Percentiles rank a stretch among this genome's conserved stretches.
phyloP scores from a whole-genome alignment of 2,113 vertebrate genomes.

The Microcebus lehilahytsara region DNA sequence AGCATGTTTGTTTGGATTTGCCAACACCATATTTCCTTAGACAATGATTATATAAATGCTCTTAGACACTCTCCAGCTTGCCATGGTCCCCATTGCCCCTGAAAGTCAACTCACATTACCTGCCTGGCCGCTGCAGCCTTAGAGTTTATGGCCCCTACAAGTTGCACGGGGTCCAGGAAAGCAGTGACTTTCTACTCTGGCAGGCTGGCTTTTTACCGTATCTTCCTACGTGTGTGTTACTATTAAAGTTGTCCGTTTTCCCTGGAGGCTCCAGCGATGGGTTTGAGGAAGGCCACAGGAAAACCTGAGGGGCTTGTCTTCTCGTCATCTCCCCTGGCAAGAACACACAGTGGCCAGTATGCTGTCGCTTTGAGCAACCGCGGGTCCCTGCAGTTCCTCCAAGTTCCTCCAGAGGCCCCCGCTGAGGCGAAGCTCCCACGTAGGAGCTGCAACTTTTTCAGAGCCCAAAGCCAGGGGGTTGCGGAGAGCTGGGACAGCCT shows the following conservation, averaged over 20 bases:
- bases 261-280: background rate
- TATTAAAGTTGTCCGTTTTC: background rate
- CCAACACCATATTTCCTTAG: background rate
- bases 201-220: background rate
- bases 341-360: background rate
- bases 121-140: background rate
- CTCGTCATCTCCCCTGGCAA: background rate
- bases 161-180: background rate
- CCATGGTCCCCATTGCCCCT: background rate
- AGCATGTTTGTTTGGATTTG: background rate
- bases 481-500: constrained; percentile 45
- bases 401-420: constrained; percentile 23
- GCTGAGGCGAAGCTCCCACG: background rate
- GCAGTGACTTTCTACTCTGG: background rate
- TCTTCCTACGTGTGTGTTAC: background rate
- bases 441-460: background rate
- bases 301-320: background rate
- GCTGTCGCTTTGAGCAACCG: background rate
- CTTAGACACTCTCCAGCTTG: background rate
- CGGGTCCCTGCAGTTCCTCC: background rate
- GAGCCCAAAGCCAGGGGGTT: constrained; percentile 27
- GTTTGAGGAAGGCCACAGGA: background rate
- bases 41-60: background rate
- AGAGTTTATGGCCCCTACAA: background rate
- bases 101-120: background rate